Base-by-base conservation (phyloP, 2,797 vertebrate species). In the Pyrocephalus nanus region DNA sequence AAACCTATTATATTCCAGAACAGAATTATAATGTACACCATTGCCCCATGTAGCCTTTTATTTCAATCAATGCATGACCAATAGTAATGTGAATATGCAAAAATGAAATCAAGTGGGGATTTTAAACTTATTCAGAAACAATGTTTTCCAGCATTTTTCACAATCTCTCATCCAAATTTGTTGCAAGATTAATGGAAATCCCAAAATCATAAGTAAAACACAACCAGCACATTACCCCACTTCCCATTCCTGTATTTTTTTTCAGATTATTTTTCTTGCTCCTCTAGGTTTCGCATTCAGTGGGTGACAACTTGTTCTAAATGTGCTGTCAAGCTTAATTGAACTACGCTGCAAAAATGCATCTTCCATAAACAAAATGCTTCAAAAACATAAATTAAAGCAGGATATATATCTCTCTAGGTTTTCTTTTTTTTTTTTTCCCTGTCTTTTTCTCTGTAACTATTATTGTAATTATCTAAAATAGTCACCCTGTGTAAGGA, bases 251-350 rank as follows among this genome's bases (percentile, higher is more conserved):
- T 19, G 10, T 26, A 55, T 78, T 86, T 83, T 72, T 72, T 78
- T 51, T 60, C 65, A 60, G 47, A 53, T 90, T 91, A 43, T 69
- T 23, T 58, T 74, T 40, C 47, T 82, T 26, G 38, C 26, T 58
- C 43, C 32, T 32, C 16, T 72, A 6, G 36, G n/a, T 54, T 57
- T 94, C 58, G 25, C 34, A 61, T 75, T 42, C 42, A 94, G 12
- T 65, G 51, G 38, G 8, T 69, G 75, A 66, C 94, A 94, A 72
- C 16, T 40, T 34, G 47, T 29, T 66, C 57, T 65, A 81, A 83
- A 57, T 85, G 86, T 88, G 21, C 40, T 64, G 21, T 69, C 32
- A 76, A 54, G 34, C 11, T 89, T 96, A 96, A 97, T 8, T 91
- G 69, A 73, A 21, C 27, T 47, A 55, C 23, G 60, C 42, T 54